These are phyloP conservation scores for Pelodytes ibericus DNA, from an alignment of 2,797 vertebrate species.

Conservation along the genomic window DNA sequence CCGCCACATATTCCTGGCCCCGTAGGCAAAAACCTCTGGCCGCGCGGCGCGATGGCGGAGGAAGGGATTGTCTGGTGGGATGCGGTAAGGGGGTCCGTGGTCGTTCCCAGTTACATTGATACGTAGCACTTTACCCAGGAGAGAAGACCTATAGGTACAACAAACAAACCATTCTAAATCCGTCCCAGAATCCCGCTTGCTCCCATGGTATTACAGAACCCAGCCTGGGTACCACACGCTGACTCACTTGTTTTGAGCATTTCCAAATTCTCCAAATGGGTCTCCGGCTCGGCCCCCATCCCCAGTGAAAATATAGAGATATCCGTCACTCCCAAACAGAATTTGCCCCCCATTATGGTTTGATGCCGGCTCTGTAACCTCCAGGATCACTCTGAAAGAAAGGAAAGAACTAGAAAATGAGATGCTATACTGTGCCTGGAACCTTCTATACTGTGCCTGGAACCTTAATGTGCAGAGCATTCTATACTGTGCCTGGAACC, in stretches of 20 bases:
- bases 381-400: constrained; percentile 73
- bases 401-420: not conserved
- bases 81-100: constrained; percentile 71
- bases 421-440: not conserved
- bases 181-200: too few species aligned
- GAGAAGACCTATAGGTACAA: constrained; percentile 68
- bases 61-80: constrained; percentile 82
- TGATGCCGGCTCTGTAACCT: constrained; percentile 80
- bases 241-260: constrained; percentile 83
- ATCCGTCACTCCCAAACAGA: constrained; percentile 79
- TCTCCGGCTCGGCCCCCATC: constrained; percentile 81
- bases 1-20: constrained; percentile 86
- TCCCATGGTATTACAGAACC: not conserved
- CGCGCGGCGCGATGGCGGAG: constrained; percentile 65
- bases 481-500: not conserved
- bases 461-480: not conserved
- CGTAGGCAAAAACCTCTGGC: constrained; percentile 81
- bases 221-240: not conserved
- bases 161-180: not conserved
- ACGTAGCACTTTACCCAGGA: constrained; percentile 79
- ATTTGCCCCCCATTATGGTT: constrained; percentile 86
- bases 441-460: not conserved
- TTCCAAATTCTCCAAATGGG: constrained; percentile 84
- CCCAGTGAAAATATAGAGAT: constrained; percentile 82
- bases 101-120: constrained; percentile 76